Base-by-base conservation (phyloP, 64 coral and sea anemone genomes). In the Pachyseris speciosa region DNA sequence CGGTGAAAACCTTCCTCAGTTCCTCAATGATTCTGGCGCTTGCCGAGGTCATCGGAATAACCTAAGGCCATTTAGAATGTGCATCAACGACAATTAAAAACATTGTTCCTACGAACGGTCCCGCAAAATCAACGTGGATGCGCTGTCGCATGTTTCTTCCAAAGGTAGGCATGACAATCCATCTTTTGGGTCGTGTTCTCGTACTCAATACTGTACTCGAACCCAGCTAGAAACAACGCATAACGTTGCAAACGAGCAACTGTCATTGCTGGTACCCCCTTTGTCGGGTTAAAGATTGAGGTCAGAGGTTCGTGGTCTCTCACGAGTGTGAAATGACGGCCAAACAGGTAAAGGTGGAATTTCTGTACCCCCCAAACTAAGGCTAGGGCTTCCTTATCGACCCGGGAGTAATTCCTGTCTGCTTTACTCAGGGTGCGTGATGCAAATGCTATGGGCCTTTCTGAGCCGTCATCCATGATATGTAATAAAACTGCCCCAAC, bases 81-180 rank as follows among this genome's bases (percentile, higher is more conserved):
- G 75, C 75, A 37, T 90, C 65, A 2, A 92, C 80, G 7, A 76
- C 90, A 34, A 92, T 43, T 13, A 92, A 36, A 49, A 83, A 83
- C 63, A 85, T 85, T 4, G 30, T 41, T 25, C 59, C 80, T 64
- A 41, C 22, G 47, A 87, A 87, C 11, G 41, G 84, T 9, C 84
- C 84, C 10, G 67, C 42, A 52, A 51, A 86, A 34, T 87, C 65
- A 37, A 55, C 31, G 67, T 69, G 66, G 15, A 87, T 70, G 29
- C 66, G 84, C 69, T 68, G 64, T 45, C 43, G 2, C 45, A 6
- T 49, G n/a, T 15, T 49, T 49, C 15, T 49, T 49, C 15, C 45
- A 49, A 49, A 49, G 45, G 45, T 49, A 49, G 45, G 45, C 45
- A 15, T 49, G 45, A 49, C 15, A 49, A 49, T 15, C 45, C 45